Evolutionary conservation across 2,113 vertebrate species (phyloP).

Genomic region (Raja brachyura): DNA sequence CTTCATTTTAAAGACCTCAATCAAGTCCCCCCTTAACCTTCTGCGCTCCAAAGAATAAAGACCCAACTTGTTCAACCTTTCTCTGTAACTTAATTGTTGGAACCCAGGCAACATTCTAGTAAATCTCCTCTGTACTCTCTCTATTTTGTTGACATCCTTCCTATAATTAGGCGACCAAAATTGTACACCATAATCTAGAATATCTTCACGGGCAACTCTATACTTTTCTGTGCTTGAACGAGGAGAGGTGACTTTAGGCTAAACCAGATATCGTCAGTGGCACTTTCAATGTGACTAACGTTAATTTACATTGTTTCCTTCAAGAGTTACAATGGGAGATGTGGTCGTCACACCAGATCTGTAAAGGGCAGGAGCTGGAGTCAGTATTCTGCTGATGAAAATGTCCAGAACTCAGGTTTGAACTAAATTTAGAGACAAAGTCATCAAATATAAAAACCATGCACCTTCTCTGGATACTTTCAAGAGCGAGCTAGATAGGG

Average conservation of each 20-base stretch:
- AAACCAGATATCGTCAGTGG: not conserved
- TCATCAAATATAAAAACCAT: not conserved
- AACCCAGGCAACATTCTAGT: too few relatives aligned
- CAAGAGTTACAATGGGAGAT: not conserved
- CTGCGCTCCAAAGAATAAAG: too few relatives aligned
- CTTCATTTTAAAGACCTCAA: too few relatives aligned
- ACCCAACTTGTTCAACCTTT: too few relatives aligned
- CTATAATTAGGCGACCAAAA: too few relatives aligned
- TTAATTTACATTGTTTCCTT: not conserved
- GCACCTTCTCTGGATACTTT: not conserved
- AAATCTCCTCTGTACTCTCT: too few relatives aligned
- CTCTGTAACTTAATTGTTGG: too few relatives aligned
- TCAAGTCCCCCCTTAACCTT: too few relatives aligned
- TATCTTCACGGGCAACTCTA: not conserved
- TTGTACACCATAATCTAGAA: too few relatives aligned
- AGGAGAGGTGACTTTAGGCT: too few relatives aligned
- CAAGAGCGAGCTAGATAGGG: too few relatives aligned
- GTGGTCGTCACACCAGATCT: not conserved
- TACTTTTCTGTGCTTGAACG: not conserved
- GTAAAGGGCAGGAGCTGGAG: not conserved
- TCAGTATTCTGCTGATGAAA: not conserved
- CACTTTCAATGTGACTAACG: not conserved
- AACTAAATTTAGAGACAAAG: not conserved
- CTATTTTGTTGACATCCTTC: too few relatives aligned
- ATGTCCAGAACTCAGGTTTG: not conserved